phyloP scores from a whole-genome alignment of 2,888 invertebrate genomes.

The Meteorus colon region DNA sequence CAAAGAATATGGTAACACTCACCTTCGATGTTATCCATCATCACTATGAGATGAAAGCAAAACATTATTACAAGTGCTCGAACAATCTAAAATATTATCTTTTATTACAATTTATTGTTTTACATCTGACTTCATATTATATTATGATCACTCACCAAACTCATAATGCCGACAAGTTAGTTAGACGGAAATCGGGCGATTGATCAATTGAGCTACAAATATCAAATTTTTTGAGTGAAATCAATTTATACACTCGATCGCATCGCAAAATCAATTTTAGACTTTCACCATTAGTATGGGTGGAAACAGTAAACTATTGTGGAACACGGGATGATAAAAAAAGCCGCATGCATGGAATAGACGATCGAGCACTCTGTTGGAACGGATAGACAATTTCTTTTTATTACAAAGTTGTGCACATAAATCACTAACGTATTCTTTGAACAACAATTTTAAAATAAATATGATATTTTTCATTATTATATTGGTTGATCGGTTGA shows the following conservation, averaged over 20 bases:
- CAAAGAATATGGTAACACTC: not conserved
- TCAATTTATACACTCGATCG: conserved; percentile 1
- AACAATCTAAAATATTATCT: not conserved
- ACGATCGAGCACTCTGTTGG: conserved; percentile 41
- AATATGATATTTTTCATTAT: conserved; percentile 66
- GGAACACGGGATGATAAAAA: not conserved
- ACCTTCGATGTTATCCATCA: not conserved
- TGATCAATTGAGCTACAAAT: not conserved
- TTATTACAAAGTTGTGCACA: conserved; percentile 70
- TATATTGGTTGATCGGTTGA: conserved; percentile 42
- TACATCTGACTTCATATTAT: not conserved
- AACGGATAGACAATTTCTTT: conserved; percentile 64
- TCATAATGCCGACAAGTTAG: not conserved
- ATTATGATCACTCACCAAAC: conserved; percentile 4
- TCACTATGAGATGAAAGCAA: not conserved
- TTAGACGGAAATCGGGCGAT: not conserved
- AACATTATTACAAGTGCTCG: not conserved
- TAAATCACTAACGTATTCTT: conserved; percentile 65
- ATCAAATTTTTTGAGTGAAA: not conserved
- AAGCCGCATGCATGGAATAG: not conserved
- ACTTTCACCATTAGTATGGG: not conserved
- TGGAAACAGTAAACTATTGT: not conserved
- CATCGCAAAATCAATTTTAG: not conserved
- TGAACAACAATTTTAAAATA: conserved; percentile 72
- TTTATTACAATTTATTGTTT: not conserved